phyloP scores from a whole-genome alignment of 2,888 invertebrate genomes.

The Drosophila neonasuta region DNA sequence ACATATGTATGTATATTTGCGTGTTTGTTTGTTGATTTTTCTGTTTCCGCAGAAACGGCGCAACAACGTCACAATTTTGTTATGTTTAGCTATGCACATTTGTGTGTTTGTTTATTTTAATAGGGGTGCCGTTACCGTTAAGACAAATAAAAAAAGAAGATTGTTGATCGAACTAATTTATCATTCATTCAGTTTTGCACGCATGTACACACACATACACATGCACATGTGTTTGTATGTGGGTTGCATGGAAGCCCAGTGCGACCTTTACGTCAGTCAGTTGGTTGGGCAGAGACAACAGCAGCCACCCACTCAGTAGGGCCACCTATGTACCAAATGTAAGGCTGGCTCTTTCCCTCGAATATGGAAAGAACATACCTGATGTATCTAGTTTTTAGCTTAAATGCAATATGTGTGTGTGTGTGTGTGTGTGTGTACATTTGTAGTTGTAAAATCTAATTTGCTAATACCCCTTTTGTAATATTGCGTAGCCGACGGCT shows the following conservation, averaged over 20 bases:
- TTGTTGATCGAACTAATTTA: constrained; percentile 27
- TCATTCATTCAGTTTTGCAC: constrained; percentile 25
- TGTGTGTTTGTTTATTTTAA: constrained; percentile 43
- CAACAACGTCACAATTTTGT: constrained; percentile 32
- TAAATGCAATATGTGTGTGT: constrained; percentile 27
- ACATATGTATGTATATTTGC: constrained; percentile 23
- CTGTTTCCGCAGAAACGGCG: constrained; percentile 36
- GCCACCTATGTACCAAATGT: not conserved
- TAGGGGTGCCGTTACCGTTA: constrained; percentile 20
- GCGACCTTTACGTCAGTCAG: constrained; percentile 51
- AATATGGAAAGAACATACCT: constrained; percentile 25
- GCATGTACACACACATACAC: constrained; percentile 1
- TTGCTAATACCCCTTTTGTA: constrained; percentile 42
- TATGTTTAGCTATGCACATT: not conserved
- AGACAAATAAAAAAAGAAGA: not conserved
- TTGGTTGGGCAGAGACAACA: constrained; percentile 21
- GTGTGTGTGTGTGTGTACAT: too few relatives aligned
- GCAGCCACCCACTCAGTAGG: constrained; percentile 19
- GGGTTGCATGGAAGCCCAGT: constrained; percentile 31
- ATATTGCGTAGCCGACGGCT: constrained; percentile 39
- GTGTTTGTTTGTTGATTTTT: constrained; percentile 48
- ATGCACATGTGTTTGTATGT: constrained; percentile 9
- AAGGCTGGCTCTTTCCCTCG: constrained; percentile 31
- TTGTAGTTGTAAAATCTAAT: constrained; percentile 58
- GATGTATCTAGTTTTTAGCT: constrained; percentile 26